These are phyloP conservation scores for Microcebus griseorufus DNA, from an alignment of 2,113 vertebrate species.

Conservation along the genomic window DNA sequence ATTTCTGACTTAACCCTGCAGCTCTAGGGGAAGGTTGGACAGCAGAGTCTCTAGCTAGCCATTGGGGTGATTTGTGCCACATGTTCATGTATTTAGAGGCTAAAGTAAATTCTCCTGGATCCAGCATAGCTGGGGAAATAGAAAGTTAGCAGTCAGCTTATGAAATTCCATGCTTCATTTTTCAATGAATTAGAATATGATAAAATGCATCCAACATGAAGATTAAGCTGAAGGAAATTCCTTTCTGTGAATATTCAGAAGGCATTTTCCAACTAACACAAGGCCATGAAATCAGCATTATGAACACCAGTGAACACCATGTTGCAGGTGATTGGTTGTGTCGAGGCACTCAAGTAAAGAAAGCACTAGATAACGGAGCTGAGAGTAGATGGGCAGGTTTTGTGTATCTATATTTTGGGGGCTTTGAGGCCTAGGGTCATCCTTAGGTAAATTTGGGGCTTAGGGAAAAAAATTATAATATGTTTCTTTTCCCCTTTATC, in stretches of 20 bases:
- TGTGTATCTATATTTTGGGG: background rate
- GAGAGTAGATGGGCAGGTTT: background rate
- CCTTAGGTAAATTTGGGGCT: background rate
- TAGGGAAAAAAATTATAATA: conserved; percentile 21
- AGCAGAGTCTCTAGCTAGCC: background rate
- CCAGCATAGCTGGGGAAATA: background rate
- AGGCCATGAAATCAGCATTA: conserved; percentile 30
- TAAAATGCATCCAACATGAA: background rate
- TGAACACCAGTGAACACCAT: background rate
- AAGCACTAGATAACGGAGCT: background rate
- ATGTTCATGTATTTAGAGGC: background rate
- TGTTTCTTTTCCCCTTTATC: background rate
- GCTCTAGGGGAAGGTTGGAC: background rate
- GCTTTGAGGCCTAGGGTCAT: background rate
- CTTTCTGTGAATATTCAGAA: conserved; percentile 16
- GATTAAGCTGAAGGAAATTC: conserved; percentile 23
- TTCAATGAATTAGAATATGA: background rate
- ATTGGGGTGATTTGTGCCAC: conserved; percentile 28
- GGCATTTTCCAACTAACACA: conserved; percentile 1
- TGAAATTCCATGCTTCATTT: conserved; percentile 34
- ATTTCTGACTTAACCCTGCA: background rate
- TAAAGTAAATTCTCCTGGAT: background rate
- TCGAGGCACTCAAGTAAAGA: background rate
- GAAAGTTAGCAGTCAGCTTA: background rate
- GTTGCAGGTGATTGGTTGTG: background rate